Percentiles rank a stretch among this genome's conserved stretches.
Conservation (phyloP, 2,113 vertebrate genomes). For the Tachuris rubrigastra region DNA sequence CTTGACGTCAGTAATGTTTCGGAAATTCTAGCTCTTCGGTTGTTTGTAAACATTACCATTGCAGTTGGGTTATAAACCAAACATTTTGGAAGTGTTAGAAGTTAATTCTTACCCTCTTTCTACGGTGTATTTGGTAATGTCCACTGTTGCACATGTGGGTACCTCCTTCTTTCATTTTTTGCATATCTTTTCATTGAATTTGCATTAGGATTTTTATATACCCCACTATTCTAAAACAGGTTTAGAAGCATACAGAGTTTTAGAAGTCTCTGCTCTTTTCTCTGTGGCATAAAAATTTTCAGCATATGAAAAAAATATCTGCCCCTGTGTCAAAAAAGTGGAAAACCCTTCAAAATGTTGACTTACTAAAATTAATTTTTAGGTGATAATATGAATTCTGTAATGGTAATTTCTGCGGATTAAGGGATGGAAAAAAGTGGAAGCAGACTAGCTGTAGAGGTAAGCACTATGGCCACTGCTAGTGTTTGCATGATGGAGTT, state of each 20-base stretch:
- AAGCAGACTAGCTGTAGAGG: not conserved
- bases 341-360: not conserved
- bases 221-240: not conserved
- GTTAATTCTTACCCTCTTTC: not conserved
- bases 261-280: not conserved
- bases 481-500: not conserved
- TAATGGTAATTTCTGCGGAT: not conserved
- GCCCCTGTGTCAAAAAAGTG: not conserved
- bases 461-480: not conserved
- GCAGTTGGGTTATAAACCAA: not conserved
- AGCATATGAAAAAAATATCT: not conserved
- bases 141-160: not conserved
- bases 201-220: not conserved
- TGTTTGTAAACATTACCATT: not conserved
- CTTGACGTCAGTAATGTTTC: not conserved
- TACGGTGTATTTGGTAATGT: not conserved
- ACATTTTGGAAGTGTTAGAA: not conserved
- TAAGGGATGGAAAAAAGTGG: not conserved
- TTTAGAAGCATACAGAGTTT: not conserved
- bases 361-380: not conserved
- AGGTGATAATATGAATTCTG: not conserved
- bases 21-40: not conserved
- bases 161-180: not conserved
- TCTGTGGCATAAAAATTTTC: not conserved
- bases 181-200: not conserved